A percentile compares a stretch with the other conserved stretches of the same genome.
phyloP scores from a whole-genome alignment of 2,113 vertebrate species.

The Trochalopteron elliotii region DNA sequence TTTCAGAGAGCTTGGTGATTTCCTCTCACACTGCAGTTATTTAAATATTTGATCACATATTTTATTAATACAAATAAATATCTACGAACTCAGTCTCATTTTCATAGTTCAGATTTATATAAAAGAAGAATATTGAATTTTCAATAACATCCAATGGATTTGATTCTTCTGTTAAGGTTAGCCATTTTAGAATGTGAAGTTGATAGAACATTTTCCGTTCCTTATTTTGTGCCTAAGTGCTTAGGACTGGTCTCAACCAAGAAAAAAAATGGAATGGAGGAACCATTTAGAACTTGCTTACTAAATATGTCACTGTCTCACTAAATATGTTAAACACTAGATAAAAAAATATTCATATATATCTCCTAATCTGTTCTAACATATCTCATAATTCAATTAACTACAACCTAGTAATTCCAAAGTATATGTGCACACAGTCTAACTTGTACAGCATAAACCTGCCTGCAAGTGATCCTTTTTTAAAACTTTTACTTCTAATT shows the following conservation, averaged over 20 bases:
- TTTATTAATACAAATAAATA: constrained; percentile 35
- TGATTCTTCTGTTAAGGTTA: constrained; percentile 3
- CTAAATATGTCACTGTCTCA: background rate
- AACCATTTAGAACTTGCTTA: background rate
- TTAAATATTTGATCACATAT: constrained; percentile 3
- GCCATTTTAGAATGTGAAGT: background rate
- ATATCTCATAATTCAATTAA: background rate
- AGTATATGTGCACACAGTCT: background rate
- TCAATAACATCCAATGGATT: background rate
- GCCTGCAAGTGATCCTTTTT: background rate
- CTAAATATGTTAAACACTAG: background rate
- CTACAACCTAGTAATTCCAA: background rate
- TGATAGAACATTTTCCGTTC: background rate
- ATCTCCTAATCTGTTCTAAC: background rate
- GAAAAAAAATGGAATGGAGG: rapidly evolving
- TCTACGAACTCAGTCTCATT: background rate
- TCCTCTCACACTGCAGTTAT: background rate
- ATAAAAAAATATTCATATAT: background rate
- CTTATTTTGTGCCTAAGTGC: constrained; percentile 33
- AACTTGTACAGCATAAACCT: background rate
- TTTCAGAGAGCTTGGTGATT: constrained; percentile 9
- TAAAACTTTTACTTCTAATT: constrained; percentile 2
- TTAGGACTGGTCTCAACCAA: background rate
- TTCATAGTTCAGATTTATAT: constrained; percentile 15
- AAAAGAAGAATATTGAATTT: constrained; percentile 46